Evolutionary conservation across 2,113 vertebrate species (phyloP), one percentile per base, ranked within the genome.

Genomic region (Platanista minor): DNA sequence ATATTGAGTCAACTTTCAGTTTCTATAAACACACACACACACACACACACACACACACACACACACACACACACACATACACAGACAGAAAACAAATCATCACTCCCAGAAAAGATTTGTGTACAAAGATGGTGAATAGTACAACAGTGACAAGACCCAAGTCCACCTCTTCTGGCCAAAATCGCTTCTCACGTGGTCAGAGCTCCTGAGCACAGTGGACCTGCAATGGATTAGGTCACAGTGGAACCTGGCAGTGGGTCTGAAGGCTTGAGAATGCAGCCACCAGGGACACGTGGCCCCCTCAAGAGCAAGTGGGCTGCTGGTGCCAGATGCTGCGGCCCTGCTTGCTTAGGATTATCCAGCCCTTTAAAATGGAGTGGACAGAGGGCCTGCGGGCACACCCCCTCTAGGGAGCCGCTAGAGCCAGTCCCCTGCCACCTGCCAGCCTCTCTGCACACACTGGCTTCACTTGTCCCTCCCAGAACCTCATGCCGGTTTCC

Each of bases 321-420:
- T 52, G 18, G 9, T 9, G 18, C 49, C 75, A n/a, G 49, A 14
- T 11, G 29, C 75, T n/a, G 49, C 12, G 3, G 11, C 75, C 77
- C 49, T 33, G 21, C 52, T 15, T 25, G 21, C 46, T 57, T 21
- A 36, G 21, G 49, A 5, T 49, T n/a, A 1, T 0, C 0, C 1
- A 6, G 7, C 29, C 61, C 46, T 94, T 49, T 31, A 13, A 8
- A 13, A 49, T 0, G 5, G 0, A 0, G 7, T 3, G 14, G 27
- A 11, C 0, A 2, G 49, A n/a, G 23, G n/a, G 31, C 13, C 11
- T 15, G 18, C 4, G 0, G 25, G 6, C 0, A 0, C 2, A 7
- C 2, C 1, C 2, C 59, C 66, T 52, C 14, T 7, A 23, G 43
- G 77, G 43, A 62, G 14, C 13, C 14, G 0, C 12, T 4, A 3